A percentile compares a stretch with the other conserved stretches of the same genome.
phyloP scores from a whole-genome alignment of 2,888 invertebrate genomes.

The Eugnorisma glareosa region DNA sequence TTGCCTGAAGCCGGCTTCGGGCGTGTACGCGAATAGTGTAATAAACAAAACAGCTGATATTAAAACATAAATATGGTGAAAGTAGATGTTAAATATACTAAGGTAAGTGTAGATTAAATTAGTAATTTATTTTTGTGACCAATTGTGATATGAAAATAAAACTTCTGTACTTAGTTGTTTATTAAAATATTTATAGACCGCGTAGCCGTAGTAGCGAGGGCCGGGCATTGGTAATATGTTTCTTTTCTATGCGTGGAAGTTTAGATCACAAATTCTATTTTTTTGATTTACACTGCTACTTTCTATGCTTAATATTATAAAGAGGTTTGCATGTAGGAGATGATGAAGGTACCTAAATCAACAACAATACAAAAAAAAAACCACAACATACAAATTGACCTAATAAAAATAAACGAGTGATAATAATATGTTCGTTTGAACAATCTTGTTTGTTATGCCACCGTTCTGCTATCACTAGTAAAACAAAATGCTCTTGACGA shows the following conservation, averaged over 20 bases:
- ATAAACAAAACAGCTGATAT: conserved; percentile 9
- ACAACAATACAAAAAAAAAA: neutral
- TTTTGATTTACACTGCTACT: neutral
- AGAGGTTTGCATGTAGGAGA: neutral
- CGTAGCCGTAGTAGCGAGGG: neutral
- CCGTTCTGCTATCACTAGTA: conserved; percentile 39
- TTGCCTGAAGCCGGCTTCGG: conserved; percentile 62
- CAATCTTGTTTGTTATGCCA: conserved; percentile 20
- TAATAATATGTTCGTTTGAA: neutral
- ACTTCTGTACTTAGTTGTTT: too few species aligned
- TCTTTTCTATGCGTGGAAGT: neutral
- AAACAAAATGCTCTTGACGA: conserved; percentile 48
- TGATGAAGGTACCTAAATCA: neutral
- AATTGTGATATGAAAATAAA: neutral
- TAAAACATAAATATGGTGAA: conserved; percentile 82
- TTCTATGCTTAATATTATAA: neutral
- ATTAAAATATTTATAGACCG: conserved; percentile 22
- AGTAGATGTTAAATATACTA: conserved; percentile 89
- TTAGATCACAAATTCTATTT: neutral
- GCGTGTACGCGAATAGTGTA: conserved; percentile 34
- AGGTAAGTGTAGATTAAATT: conserved; percentile 78
- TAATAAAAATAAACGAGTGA: neutral
- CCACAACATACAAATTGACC: neutral
- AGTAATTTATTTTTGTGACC: neutral
- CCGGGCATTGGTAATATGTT: conserved; percentile 14